Evolutionary conservation across 2,888 invertebrate species (phyloP).

Genomic region (Cheilosia impressa): DNA sequence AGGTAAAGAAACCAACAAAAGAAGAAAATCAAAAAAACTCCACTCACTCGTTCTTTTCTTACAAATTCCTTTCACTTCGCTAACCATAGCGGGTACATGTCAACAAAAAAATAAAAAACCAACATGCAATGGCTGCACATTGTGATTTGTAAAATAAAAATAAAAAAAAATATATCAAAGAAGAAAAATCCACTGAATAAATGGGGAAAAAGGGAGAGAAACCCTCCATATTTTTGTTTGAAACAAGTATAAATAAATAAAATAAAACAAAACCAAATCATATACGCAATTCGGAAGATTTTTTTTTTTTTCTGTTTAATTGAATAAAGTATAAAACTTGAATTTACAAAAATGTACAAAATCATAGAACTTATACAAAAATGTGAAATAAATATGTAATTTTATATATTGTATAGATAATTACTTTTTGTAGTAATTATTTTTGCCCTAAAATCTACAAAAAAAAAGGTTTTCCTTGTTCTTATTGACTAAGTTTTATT

Average conservation of each 20-base stretch:
- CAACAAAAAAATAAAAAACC: slow-evolving; percentile 25
- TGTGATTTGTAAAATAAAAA: neutral
- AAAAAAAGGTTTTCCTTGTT: slow-evolving; percentile 22
- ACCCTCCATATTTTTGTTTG: slow-evolving; percentile 7
- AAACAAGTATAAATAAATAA: slow-evolving; percentile 60
- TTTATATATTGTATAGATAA: slow-evolving; percentile 12
- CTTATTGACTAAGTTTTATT: slow-evolving; percentile 55
- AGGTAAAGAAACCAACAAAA: neutral
- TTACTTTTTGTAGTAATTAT: slow-evolving; percentile 28
- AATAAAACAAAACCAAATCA: slow-evolving; percentile 69
- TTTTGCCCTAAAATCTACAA: slow-evolving; percentile 43
- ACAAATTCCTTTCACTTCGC: slow-evolving; percentile 35
- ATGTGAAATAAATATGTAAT: slow-evolving; percentile 25
- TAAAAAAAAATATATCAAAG: neutral
- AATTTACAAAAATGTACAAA: slow-evolving; percentile 71
- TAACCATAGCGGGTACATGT: slow-evolving; percentile 50
- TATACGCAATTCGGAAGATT: slow-evolving; percentile 36
- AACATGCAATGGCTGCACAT: slow-evolving; percentile 44
- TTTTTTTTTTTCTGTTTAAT: slow-evolving; percentile 35
- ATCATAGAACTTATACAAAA: slow-evolving; percentile 21
- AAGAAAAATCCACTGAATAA: slow-evolving; percentile 20
- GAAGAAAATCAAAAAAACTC: slow-evolving; percentile 18
- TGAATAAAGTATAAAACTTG: slow-evolving; percentile 40
- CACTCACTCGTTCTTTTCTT: slow-evolving; percentile 49
- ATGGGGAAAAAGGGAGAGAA: slow-evolving; percentile 1